phyloP scores from a whole-genome alignment of 2,888 invertebrate species.

The Mesorhabditis belari region DNA sequence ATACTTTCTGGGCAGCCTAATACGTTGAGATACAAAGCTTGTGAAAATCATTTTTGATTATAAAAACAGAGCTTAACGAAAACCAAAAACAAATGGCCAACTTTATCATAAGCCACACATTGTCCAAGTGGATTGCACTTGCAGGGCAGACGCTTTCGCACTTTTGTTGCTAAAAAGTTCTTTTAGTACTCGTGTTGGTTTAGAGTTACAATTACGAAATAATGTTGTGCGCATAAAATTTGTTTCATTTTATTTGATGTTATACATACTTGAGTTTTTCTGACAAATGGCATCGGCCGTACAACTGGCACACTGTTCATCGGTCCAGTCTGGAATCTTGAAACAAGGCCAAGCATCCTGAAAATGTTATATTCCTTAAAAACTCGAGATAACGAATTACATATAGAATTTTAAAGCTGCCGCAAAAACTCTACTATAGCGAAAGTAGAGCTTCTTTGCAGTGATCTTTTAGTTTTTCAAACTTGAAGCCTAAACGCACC shows the following conservation, averaged over 20 bases:
- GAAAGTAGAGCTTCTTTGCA: too few species aligned
- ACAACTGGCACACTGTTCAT: constrained; percentile 27
- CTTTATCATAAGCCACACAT: neutral
- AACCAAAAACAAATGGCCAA: neutral
- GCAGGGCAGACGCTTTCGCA: neutral
- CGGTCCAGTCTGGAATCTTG: constrained; percentile 21
- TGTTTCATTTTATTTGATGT: too few species aligned
- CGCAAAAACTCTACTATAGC: too few species aligned
- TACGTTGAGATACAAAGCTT: too few species aligned
- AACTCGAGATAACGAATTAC: too few species aligned
- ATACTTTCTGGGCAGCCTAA: too few species aligned
- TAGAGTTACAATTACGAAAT: too few species aligned
- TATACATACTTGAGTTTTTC: neutral
- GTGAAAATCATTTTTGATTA: too few species aligned
- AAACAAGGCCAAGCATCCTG: constrained; percentile 32
- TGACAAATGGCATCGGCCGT: constrained; percentile 26
- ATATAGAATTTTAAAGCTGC: too few species aligned
- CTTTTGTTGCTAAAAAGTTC: neutral
- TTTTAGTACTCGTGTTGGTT: too few species aligned
- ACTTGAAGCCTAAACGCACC: neutral
- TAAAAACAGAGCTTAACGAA: neutral
- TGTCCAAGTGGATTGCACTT: neutral
- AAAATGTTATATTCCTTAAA: constrained; percentile 19
- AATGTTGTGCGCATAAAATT: too few species aligned
- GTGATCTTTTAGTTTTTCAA: neutral